Evolutionary conservation across 2,888 invertebrate genomes (phyloP), one percentile per base, ranked within the genome.

Genomic region (Sarcophaga variegata): DNA sequence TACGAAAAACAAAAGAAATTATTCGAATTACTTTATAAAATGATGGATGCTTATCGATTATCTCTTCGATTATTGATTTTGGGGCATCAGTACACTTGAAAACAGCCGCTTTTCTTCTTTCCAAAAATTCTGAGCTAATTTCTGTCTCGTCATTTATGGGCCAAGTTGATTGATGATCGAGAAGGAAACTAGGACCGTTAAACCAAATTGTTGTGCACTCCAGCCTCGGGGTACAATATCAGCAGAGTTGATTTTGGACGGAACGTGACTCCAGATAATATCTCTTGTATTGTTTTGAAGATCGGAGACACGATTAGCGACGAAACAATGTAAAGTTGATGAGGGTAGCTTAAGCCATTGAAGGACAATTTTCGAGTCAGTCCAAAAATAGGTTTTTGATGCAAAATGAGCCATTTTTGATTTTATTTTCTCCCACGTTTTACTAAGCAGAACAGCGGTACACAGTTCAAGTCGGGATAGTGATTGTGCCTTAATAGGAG

Each of bases 261-360:
- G 79, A 1, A 85, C 83, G 59, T 86, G 82, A 20, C 54, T 1
- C 83, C 85, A 88, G 20, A 14, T 20, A 2, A 67, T 25, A 12
- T 59, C 45, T 71, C 64, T 25, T 1, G 83, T 83, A 0, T 22
- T 27, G 14, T 88, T 74, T 76, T 88, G 86, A 3, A 89, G 64
- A 72, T 85, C 80, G 0, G 87, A 66, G 5, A 88, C 60, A 59
- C 76, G 74, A 75, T 88, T 89, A 2, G 81, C 87, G 8, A 88
- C 88, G 45, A 89, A 88, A 22, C 83, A 83, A 8, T 76, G 75
- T n/a, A 85, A 54, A 27, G 83, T 87, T 11, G 88, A 88, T 12
- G 72, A 71, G 14, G 20, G 71, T 6, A 66, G 6, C 20, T 71
- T 63, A 27, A 72, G 54, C 72, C 71, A 72, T n/a, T 80, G 80